phyloP scores from a whole-genome alignment of 2,113 vertebrate species.

The Oceanodroma tethys region DNA sequence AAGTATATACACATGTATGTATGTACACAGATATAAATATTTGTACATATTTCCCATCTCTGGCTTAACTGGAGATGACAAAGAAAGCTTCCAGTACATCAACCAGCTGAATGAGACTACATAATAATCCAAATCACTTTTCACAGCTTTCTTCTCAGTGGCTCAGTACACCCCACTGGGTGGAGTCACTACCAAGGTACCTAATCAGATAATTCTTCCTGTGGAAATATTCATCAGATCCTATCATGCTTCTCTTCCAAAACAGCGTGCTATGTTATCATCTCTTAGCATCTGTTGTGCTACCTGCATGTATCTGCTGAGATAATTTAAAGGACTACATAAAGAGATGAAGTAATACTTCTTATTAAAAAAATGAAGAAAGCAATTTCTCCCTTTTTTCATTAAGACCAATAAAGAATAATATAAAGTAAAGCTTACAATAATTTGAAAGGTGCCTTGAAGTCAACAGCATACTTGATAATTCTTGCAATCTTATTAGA shows the following conservation, averaged over 20 bases:
- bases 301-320: not conserved
- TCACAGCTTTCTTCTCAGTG: not conserved
- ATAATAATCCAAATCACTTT: not conserved
- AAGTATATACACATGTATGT: not conserved
- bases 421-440: not conserved
- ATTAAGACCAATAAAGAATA: not conserved
- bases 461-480: not conserved
- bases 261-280: not conserved
- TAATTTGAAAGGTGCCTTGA: not conserved
- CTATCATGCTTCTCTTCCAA: not conserved
- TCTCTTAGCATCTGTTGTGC: not conserved
- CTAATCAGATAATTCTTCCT: not conserved
- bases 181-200: not conserved
- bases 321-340: not conserved
- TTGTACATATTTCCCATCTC: not conserved
- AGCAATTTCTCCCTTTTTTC: not conserved
- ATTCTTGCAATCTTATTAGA: not conserved
- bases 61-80: not conserved
- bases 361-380: not conserved
- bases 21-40: not conserved
- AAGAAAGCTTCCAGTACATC: not conserved
- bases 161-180: not conserved
- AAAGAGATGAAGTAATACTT: not conserved
- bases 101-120: not conserved
- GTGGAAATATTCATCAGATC: not conserved